Conservation (phyloP, 2,113 vertebrate genomes). For the Edolisoma coerulescens region DNA sequence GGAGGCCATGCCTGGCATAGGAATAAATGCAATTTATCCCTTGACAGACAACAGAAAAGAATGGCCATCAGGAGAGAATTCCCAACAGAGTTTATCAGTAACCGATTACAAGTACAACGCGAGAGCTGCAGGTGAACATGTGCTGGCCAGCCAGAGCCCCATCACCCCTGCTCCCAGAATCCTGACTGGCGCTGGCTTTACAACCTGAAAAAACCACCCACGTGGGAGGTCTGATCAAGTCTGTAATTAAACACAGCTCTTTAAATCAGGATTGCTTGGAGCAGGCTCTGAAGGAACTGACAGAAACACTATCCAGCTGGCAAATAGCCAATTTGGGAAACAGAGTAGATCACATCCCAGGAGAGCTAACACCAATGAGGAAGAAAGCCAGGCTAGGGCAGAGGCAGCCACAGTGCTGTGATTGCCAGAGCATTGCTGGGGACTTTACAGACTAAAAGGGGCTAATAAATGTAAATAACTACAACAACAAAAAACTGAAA, state of each 20-base stretch:
- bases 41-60: background rate
- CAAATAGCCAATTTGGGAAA: background rate
- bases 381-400: background rate
- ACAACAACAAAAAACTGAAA: background rate
- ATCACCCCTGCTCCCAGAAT: background rate
- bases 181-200: background rate
- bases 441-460: background rate
- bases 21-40: background rate
- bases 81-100: background rate
- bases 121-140: background rate
- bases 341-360: background rate
- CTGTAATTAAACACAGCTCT: background rate
- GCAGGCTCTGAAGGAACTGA: background rate
- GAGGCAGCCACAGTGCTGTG: background rate
- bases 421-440: background rate
- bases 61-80: background rate
- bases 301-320: background rate
- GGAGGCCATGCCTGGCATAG: background rate
- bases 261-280: background rate
- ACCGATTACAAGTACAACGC: rapidly evolving
- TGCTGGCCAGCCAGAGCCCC: background rate
- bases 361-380: background rate
- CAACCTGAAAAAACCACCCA: background rate
- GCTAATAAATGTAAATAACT: background rate
- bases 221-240: background rate